A percentile compares a stretch with the other conserved stretches of the same genome.
Conservation (phyloP, 2,888 invertebrate genomes). For the Scrobipalpa costella region DNA sequence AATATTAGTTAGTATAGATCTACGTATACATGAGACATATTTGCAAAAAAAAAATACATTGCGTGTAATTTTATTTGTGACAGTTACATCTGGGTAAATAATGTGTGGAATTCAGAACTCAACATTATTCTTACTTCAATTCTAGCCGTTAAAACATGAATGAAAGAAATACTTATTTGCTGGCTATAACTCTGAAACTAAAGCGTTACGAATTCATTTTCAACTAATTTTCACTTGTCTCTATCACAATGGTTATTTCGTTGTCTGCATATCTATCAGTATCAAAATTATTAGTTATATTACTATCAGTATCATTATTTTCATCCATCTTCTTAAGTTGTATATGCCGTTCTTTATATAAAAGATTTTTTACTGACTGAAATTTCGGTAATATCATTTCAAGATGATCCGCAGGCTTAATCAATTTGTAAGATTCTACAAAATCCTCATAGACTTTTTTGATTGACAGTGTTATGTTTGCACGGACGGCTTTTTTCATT, state of each 20-base stretch:
- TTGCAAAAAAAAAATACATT: no score
- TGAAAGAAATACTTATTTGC: no score
- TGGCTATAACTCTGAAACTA: no score
- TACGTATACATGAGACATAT: no score
- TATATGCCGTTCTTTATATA: neutral
- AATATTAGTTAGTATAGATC: no score
- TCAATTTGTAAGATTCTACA: slow-evolving; percentile 7
- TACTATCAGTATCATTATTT: neutral
- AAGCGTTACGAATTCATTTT: neutral
- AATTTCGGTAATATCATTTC: neutral
- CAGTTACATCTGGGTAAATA: no score
- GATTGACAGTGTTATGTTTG: neutral
- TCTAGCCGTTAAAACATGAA: no score
- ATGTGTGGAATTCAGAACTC: no score
- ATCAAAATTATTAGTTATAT: neutral
- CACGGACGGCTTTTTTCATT: neutral
- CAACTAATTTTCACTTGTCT: neutral
- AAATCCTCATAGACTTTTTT: slow-evolving; percentile 3
- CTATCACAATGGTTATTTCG: neutral
- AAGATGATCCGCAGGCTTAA: neutral
- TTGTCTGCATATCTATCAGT: neutral
- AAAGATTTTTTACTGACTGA: neutral
- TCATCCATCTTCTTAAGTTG: neutral
- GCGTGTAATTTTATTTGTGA: no score
- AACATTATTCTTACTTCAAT: no score